Percentiles rank a stretch among this genome's conserved stretches.
Conservation (phyloP, 2,113 vertebrate genomes). For the Xiphophorus maculatus region DNA sequence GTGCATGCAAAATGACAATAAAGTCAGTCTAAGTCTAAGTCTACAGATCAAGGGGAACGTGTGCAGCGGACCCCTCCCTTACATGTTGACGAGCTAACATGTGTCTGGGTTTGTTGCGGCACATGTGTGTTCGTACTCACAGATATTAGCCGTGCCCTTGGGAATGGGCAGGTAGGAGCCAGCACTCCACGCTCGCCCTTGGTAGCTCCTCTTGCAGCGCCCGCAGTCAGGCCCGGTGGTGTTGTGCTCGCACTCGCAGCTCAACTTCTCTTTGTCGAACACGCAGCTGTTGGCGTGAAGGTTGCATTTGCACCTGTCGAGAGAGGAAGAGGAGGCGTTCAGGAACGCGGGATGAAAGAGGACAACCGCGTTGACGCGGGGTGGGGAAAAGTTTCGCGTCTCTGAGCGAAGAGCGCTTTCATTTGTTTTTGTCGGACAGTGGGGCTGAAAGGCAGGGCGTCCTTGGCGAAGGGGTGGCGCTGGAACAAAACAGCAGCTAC, state of each 20-base stretch:
- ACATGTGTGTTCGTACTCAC: conserved; percentile 84
- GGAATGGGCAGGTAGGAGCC: conserved; percentile 98
- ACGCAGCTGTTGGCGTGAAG: conserved; percentile 97
- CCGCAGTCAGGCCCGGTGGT: conserved; percentile 98
- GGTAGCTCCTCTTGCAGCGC: conserved; percentile 97
- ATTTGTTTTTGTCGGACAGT: conserved; percentile 43
- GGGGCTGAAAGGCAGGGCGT: conserved; percentile 54
- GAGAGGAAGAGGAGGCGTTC: background rate
- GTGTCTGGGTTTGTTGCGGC: background rate
- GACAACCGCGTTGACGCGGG: conserved; percentile 41
- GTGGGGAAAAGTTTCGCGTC: background rate
- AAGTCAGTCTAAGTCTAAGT: too few species aligned
- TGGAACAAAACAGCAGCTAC: conserved; percentile 43
- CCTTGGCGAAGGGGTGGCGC: conserved; percentile 63
- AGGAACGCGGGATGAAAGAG: conserved; percentile 12
- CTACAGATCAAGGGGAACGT: background rate
- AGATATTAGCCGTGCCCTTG: conserved; percentile 98
- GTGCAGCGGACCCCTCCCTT: too few species aligned
- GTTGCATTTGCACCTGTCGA: conserved; percentile 96
- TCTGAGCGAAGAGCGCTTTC: conserved; percentile 14
- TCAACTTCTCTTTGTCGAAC: conserved; percentile 93
- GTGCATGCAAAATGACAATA: too few species aligned
- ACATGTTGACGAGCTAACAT: background rate
- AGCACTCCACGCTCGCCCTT: conserved; percentile 93
- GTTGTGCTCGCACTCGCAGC: conserved; percentile 98